phyloP scores from a whole-genome alignment of 2,797 vertebrate genomes.

The Perdix hodgsoniae region DNA sequence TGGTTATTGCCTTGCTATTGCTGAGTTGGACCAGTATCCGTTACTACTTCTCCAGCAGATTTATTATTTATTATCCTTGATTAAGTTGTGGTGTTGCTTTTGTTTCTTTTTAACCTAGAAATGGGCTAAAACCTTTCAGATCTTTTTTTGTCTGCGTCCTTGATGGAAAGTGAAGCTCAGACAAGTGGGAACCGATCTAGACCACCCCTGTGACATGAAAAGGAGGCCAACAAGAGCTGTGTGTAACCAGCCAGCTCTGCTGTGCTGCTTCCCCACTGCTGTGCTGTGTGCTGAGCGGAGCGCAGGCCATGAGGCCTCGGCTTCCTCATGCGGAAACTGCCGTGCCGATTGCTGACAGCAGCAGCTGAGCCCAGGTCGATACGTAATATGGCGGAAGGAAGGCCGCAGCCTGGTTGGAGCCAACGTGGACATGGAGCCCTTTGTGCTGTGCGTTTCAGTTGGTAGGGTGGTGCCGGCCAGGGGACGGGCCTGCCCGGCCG shows the following conservation, averaged over 20 bases:
- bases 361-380: not conserved
- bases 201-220: not conserved
- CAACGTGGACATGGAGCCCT: not conserved
- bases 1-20: constrained; percentile 59
- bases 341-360: not conserved
- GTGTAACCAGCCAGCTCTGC: not conserved
- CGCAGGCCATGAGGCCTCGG: not conserved
- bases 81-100: not conserved
- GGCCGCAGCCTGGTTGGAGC: not conserved
- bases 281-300: rapidly evolving
- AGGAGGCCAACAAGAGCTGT: not conserved
- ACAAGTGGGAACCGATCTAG: constrained; percentile 6
- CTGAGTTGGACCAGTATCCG: constrained; percentile 76
- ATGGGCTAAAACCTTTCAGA: not conserved
- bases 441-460: not conserved
- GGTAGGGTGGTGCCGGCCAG: not conserved
- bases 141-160: not conserved
- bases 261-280: not conserved
- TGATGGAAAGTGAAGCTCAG: constrained; percentile 34
- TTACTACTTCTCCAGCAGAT: constrained; percentile 48
- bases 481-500: not conserved
- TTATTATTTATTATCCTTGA: not conserved
- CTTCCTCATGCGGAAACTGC: not conserved
- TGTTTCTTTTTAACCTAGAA: not conserved
- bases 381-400: not conserved